Percentiles rank a stretch among this genome's conserved stretches.
These are phyloP conservation scores for Sipha flava DNA, from an alignment of 1,140 invertebrate species.

Conservation along the genomic window DNA sequence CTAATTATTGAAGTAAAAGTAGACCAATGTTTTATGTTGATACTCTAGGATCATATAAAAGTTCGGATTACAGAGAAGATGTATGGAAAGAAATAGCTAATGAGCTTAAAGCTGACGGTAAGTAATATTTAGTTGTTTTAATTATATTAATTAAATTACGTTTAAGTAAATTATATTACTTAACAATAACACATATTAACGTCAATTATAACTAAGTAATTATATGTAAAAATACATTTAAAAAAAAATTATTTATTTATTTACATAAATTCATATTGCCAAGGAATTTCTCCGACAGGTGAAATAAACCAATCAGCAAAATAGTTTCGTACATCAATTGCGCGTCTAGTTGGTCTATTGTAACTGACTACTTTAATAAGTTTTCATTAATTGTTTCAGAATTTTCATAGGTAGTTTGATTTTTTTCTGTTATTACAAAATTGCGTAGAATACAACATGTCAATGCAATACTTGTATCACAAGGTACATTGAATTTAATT, in stretches of 20 bases:
- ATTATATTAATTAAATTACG: too few species aligned
- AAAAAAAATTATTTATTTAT: too few species aligned
- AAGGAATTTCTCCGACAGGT: background rate
- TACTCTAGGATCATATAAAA: background rate
- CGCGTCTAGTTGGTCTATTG: background rate
- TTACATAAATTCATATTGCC: background rate
- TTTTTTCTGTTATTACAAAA: slow-evolving; percentile 35
- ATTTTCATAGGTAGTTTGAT: background rate
- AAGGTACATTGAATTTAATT: slow-evolving; percentile 40
- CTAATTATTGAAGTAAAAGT: background rate
- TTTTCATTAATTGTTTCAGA: too few species aligned
- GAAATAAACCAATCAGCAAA: slow-evolving; percentile 15
- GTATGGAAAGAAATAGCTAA: background rate
- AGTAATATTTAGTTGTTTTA: too few species aligned
- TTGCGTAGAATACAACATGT: slow-evolving; percentile 41
- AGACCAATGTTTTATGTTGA: background rate
- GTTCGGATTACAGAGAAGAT: background rate
- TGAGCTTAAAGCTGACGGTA: background rate
- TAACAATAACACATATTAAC: too few species aligned
- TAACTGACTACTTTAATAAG: too few species aligned
- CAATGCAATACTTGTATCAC: slow-evolving; percentile 39
- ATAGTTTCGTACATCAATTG: background rate
- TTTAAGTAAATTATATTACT: too few species aligned
- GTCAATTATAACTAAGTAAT: too few species aligned
- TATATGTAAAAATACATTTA: too few species aligned